Evolutionary conservation across 2,797 vertebrate species (phyloP).

Genomic region (Sylvilagus floridanus): DNA sequence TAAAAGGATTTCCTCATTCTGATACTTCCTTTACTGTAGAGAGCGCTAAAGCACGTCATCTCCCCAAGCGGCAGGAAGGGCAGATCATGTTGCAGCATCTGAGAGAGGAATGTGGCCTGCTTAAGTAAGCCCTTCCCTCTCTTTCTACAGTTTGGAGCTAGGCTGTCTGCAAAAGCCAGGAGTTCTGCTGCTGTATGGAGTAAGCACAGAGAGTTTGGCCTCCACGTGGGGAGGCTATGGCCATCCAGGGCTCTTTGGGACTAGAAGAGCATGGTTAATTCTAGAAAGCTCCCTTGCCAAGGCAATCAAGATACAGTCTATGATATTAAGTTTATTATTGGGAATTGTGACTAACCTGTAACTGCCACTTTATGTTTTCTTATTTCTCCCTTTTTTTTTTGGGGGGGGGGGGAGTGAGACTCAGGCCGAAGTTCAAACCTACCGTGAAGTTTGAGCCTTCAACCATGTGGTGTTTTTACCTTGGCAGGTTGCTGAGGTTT

Average conservation of each 20-base stretch:
- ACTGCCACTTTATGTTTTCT: background rate
- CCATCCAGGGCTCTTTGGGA: background rate
- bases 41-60: background rate
- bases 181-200: background rate
- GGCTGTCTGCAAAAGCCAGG: background rate
- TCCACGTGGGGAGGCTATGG: background rate
- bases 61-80: background rate
- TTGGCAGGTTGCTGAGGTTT: background rate
- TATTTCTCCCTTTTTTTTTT: background rate
- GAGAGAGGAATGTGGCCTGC: background rate
- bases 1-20: conserved; percentile 19
- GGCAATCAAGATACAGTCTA: background rate
- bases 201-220: background rate
- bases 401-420: background rate
- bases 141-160: background rate
- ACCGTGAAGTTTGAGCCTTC: background rate
- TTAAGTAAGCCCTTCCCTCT: background rate
- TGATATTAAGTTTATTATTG: background rate
- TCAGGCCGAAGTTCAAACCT: background rate
- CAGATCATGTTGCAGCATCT: background rate
- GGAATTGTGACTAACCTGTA: background rate
- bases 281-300: background rate
- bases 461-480: background rate
- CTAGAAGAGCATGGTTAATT: background rate
- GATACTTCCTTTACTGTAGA: background rate